Evolutionary conservation across 2,888 invertebrate species (phyloP), one percentile per base, ranked within the genome.

Genomic region (Octodonta nipae): DNA sequence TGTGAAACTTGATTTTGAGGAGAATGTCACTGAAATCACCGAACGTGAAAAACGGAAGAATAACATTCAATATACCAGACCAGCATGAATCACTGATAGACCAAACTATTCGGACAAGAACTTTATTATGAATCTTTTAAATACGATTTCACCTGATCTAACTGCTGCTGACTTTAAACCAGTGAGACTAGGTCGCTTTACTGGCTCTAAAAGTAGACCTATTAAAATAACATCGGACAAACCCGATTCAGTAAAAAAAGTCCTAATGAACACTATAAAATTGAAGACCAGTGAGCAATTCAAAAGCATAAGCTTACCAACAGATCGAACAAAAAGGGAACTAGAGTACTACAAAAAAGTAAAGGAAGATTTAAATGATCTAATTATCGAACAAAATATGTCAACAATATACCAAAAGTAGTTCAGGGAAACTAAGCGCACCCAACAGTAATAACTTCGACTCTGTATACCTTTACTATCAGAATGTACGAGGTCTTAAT

Each of bases 371-470:
- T 7, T 30, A 20, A 2, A 6, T 8, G 8, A 16, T 8, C 30
- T 20, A 30, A 20, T 20, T 20, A 10, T 11, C 11, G 30, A 2
- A 30, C 12, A 12, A 30, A 17, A 11, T 30, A 16, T 7, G 11
- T 30, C 4, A 30, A 30, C 7, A 13, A 17, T 11, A 20, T 30
- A 6, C 30, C 30, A 7, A 30, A 11, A 16, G 14, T 30, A 7
- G 17, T 16, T 4, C 20, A 16, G 11, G 10, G 12, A 30, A 30
- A 30, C 30, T 8, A 17, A 3, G 11, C 14, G 12, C 5, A 13
- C 16, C 34, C 28, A 34, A 13, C 34, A 34, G 29, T 11, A 34
- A 20, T 13, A 15, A 24, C 22, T n/a, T n/a, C n/a, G n/a, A n/a
- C n/a, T n/a, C n/a, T n/a, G n/a, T n/a, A n/a, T n/a, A n/a, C n/a